These are phyloP conservation scores for Tinea semifulvella DNA, from an alignment of 2,888 invertebrate species.

Conservation along the genomic window DNA sequence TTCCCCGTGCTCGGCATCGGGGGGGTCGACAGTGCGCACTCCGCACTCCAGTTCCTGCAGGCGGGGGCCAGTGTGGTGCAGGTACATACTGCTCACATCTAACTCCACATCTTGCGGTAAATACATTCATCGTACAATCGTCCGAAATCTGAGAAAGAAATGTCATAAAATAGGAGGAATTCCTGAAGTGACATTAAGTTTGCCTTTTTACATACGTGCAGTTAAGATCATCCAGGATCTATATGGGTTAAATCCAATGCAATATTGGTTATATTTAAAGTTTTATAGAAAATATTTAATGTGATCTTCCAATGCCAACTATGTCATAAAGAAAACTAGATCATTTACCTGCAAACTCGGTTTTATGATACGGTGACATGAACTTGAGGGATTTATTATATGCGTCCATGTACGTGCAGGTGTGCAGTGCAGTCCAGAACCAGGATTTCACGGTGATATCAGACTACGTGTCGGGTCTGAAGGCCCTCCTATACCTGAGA, in stretches of 20 bases:
- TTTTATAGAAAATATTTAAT: constrained; percentile 3
- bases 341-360: too few species aligned
- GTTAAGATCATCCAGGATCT: too few species aligned
- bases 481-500: constrained; percentile 84
- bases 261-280: too few species aligned
- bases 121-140: neutral
- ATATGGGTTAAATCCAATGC: too few species aligned
- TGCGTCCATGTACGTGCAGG: too few species aligned
- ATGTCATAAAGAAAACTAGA: neutral
- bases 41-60: constrained; percentile 92
- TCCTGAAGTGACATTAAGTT: too few species aligned
- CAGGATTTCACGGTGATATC: constrained; percentile 98
- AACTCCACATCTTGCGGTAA: neutral
- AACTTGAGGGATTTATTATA: too few species aligned
- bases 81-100: constrained; percentile 87
- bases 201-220: too few species aligned
- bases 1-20: constrained; percentile 96
- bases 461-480: constrained; percentile 91
- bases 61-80: constrained; percentile 90
- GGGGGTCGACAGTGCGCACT: constrained; percentile 96
- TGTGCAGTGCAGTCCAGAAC: constrained; percentile 97
- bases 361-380: too few species aligned
- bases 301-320: neutral
- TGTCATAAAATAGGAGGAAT: too few species aligned
- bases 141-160: too few species aligned